These are phyloP conservation scores for Ictalurus punctatus DNA, from an alignment of 2,113 vertebrate genomes.

Conservation along the genomic window DNA sequence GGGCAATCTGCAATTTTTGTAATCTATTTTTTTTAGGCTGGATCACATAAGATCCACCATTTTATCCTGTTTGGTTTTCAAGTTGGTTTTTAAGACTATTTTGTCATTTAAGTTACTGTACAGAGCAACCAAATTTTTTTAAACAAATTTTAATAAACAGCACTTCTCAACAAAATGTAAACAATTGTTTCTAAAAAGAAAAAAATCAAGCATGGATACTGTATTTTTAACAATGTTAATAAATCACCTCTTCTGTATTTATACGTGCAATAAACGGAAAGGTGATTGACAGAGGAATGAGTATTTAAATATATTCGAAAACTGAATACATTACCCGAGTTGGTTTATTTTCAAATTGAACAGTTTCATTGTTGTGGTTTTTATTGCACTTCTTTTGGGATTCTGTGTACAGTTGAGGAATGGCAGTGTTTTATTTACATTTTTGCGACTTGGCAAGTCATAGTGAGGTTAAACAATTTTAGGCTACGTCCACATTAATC, in stretches of 20 bases:
- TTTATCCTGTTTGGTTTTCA: background rate
- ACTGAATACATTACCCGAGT: background rate
- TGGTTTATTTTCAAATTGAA: background rate
- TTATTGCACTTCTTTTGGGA: background rate
- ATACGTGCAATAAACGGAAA: background rate
- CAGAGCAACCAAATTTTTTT: background rate
- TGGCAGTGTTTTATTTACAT: background rate
- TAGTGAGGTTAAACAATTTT: too few relatives aligned
- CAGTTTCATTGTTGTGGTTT: background rate
- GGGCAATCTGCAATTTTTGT: background rate
- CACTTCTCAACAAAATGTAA: background rate
- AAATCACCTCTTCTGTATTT: background rate
- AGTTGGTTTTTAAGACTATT: background rate
- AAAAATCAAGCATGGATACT: background rate
- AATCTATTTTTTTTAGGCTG: background rate
- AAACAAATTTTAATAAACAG: background rate
- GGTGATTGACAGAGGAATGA: background rate
- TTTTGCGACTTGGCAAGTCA: too few relatives aligned
- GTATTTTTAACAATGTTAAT: background rate
- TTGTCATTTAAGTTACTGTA: background rate
- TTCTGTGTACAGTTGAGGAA: background rate
- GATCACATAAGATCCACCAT: background rate
- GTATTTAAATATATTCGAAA: background rate
- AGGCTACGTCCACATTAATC: too few relatives aligned
- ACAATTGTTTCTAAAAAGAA: background rate